Base-by-base conservation (phyloP, 2,797 vertebrate genomes). In the Sebastes alutus region DNA sequence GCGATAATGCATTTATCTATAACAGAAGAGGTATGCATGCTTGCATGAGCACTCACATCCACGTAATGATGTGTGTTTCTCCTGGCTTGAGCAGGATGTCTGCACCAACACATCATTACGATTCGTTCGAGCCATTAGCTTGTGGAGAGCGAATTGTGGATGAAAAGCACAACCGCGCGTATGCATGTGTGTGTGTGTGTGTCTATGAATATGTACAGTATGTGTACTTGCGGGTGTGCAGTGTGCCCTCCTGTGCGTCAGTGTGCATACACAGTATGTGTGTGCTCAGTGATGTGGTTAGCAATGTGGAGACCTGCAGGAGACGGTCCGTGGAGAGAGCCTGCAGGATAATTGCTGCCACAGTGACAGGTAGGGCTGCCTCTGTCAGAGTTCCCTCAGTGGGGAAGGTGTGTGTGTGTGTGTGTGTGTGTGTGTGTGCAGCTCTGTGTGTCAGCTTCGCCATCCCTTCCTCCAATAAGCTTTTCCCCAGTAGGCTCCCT, bases 321-420 rank as follows among this genome's bases (percentile, higher is more conserved):
- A 94, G 92, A 91, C 77, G 78, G 92, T 93, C 93, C 74, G 18
- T 89, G 82, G 93, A 94, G 93, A 87, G 89, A 93, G 89, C 93
- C 93, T 93, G 91, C 89, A 93, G 91, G 92, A 94, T 96, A 95
- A 95, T 95, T 96, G 93, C 95, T 94, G 91, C 93, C 89, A 93
- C 90, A 88, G 89, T 96, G 94, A 95, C 95, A 96, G 95, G 94
- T 95, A 94, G 92, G 92, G 88, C 93, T 93, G 89, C 85, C 80
- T 92, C 93, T 94, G 92, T 93, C 93, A 93, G 87, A 89, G 90
- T 88, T 90, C 85, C 87, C 93, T 92, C 89, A 80, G 89, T 76
- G 88, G 92, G 91, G 87, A 90, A 81, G 83, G 74, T 30, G 49
- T 69, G 72, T 75, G 52, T 23, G 78, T 63, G 68, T 16, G 49